Conservation (phyloP, 2,888 invertebrate species). For the Rotaria macrura region DNA sequence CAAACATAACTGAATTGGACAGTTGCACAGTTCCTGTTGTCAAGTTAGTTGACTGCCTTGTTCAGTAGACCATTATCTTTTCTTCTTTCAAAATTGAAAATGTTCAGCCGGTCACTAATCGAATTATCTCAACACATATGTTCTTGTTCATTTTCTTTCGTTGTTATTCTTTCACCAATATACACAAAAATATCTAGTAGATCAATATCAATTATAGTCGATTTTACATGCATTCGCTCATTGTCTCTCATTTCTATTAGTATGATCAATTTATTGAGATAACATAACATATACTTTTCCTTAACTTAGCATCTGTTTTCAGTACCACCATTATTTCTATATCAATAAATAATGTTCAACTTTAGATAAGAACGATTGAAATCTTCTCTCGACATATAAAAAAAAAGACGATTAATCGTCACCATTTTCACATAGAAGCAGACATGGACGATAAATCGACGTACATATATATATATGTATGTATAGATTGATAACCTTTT, state of each 20-base stretch:
- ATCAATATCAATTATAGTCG: background rate
- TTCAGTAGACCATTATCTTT: background rate
- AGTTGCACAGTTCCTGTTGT: constrained; percentile 8
- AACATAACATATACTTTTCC: background rate
- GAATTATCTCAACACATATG: background rate
- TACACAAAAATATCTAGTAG: background rate
- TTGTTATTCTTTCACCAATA: background rate
- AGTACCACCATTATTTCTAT: background rate
- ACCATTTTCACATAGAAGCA: background rate
- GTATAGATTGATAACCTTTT: background rate
- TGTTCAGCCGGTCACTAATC: background rate
- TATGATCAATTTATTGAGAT: background rate
- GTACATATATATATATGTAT: too few species aligned
- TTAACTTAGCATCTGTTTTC: background rate
- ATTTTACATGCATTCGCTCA: background rate
- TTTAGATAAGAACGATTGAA: background rate
- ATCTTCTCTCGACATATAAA: background rate
- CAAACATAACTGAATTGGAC: background rate
- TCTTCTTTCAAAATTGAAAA: background rate
- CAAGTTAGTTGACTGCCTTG: background rate
- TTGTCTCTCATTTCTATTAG: background rate
- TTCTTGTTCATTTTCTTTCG: background rate
- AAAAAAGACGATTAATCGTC: background rate
- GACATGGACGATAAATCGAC: background rate
- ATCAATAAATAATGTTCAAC: background rate